These are phyloP conservation scores for Dioctria linearis DNA, from an alignment of 2,888 invertebrate genomes.

Conservation along the genomic window DNA sequence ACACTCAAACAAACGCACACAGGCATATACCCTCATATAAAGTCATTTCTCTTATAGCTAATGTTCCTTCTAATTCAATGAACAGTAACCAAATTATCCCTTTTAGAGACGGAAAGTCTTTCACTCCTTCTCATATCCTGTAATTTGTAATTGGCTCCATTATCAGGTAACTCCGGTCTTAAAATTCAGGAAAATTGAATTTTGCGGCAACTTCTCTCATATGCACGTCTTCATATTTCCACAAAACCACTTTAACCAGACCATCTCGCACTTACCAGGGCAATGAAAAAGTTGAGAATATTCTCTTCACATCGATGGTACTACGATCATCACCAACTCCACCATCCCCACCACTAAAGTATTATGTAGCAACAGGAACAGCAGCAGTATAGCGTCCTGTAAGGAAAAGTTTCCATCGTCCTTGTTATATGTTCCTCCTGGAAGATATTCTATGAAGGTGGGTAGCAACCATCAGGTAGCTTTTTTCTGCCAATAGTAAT, in stretches of 20 bases:
- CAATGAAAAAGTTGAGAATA: conserved; percentile 36
- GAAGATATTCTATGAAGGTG: conserved; percentile 9
- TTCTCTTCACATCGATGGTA: not conserved
- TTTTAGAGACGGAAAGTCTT: conserved; percentile 16
- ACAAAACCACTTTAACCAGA: conserved; percentile 45
- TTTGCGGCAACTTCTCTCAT: conserved; percentile 43
- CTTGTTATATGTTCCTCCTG: not conserved
- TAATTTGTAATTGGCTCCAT: conserved; percentile 47
- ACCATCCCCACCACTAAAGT: too few species aligned
- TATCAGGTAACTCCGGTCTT: conserved; percentile 44
- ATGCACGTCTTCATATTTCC: conserved; percentile 48
- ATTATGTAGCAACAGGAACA: too few species aligned
- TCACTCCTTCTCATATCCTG: not conserved
- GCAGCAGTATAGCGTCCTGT: too few species aligned
- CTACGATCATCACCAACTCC: not conserved
- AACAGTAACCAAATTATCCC: conserved; percentile 18
- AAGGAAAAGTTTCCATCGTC: conserved; percentile 21
- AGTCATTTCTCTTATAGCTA: too few species aligned
- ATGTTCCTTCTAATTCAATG: conserved; percentile 20
- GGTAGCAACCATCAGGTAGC: not conserved
- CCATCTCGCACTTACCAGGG: conserved; percentile 25
- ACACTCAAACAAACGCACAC: too few species aligned
- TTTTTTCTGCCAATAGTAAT: conserved; percentile 20
- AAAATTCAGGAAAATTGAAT: conserved; percentile 34
- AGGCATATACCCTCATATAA: too few species aligned